These are phyloP conservation scores for Apostichopus japonicus DNA, from an alignment of 35 echinoderm and acorn worm species.

Conservation along the genomic window DNA sequence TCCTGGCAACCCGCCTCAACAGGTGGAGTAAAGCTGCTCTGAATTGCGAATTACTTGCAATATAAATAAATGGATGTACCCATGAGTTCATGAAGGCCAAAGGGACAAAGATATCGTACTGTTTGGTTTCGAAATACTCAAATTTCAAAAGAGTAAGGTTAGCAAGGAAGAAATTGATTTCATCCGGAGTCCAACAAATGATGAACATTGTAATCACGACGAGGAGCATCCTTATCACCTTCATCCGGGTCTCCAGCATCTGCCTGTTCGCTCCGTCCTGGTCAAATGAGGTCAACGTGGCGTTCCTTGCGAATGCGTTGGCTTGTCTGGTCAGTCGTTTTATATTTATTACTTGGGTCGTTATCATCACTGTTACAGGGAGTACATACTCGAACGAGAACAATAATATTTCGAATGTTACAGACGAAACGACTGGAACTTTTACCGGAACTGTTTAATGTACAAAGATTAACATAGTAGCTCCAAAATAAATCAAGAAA, in stretches of 20 bases:
- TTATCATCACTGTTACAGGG: background rate
- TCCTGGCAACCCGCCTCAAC: no score
- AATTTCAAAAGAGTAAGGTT: background rate
- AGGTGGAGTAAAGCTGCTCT: no score
- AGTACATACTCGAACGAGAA: background rate
- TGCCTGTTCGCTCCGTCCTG: background rate
- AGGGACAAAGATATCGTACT: no score
- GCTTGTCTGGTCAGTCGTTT: background rate
- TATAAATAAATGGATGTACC: no score
- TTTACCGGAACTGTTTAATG: no score
- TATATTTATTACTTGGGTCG: background rate
- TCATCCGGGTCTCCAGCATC: background rate
- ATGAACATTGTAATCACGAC: slow-evolving; percentile 52
- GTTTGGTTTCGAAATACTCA: slow-evolving; percentile 6
- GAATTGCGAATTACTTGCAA: no score
- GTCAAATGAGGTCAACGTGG: background rate
- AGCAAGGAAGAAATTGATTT: slow-evolving; percentile 26
- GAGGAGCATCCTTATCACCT: slow-evolving; percentile 41
- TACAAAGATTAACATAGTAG: no score
- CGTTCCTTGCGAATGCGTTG: background rate
- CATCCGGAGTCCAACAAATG: slow-evolving; percentile 50
- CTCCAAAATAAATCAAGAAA: no score
- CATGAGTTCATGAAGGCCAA: no score
- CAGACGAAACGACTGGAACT: no score
- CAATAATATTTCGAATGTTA: slow-evolving; percentile 47